phyloP scores from a whole-genome alignment of 2,888 invertebrate genomes.

The Mesodorylaimus sp. region DNA sequence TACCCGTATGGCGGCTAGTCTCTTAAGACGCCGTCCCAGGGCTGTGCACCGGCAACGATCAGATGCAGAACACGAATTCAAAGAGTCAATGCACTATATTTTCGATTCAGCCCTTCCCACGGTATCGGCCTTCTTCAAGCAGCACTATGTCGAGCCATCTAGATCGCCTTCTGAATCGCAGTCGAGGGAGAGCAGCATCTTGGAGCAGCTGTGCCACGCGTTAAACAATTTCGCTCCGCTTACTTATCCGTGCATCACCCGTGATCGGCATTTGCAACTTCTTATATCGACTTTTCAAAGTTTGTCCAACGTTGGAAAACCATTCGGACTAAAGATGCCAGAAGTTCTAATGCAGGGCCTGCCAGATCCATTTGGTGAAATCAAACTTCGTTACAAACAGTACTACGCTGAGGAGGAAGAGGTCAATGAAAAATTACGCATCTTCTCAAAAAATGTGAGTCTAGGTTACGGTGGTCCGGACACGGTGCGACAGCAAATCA shows the following conservation, averaged over 20 bases:
- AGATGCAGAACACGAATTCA: conserved; percentile 2
- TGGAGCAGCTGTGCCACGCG: background rate
- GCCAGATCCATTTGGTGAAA: no score
- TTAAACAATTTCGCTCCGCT: background rate
- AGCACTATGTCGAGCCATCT: conserved; percentile 20
- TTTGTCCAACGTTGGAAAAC: background rate
- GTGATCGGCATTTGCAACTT: background rate
- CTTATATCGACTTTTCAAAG: background rate
- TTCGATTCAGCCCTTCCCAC: conserved; percentile 30
- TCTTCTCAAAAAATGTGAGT: conserved; percentile 29
- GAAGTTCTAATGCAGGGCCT: background rate
- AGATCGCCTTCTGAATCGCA: no score
- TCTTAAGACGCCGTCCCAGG: background rate
- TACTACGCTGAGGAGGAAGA: conserved; percentile 27
- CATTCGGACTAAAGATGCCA: background rate
- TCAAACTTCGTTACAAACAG: conserved; percentile 23
- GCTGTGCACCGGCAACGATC: conserved; percentile 5
- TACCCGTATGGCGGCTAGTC: background rate
- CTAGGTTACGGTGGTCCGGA: conserved; percentile 29
- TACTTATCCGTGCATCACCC: background rate
- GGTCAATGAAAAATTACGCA: conserved; percentile 27
- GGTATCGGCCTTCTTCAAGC: conserved; percentile 28
- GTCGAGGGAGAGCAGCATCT: no score
- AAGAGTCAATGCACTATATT: conserved; percentile 22
- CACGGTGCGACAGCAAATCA: conserved; percentile 29